Conservation (phyloP, 2,113 vertebrate genomes). For the Axis porcinus region DNA sequence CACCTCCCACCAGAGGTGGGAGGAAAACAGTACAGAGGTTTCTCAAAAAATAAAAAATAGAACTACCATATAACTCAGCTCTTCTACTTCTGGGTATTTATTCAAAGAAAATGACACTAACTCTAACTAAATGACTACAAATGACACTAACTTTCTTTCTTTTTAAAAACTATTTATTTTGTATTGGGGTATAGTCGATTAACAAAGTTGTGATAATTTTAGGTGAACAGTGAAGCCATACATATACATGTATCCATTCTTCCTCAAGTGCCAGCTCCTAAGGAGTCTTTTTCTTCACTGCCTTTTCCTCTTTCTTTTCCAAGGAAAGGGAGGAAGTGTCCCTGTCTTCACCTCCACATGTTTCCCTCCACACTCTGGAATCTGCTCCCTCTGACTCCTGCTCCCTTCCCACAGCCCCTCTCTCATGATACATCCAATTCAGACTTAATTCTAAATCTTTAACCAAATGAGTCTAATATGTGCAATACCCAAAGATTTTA, state of each 20-base stretch:
- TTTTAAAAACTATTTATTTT: not conserved
- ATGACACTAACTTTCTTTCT: not conserved
- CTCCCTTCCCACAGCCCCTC: not conserved
- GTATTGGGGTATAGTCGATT: not conserved
- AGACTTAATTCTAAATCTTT: not conserved
- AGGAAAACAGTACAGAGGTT: not conserved
- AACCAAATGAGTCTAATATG: not conserved
- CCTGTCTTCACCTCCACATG: not conserved
- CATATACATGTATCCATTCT: not conserved
- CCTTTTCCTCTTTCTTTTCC: not conserved
- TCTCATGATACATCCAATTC: not conserved
- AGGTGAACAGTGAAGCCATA: not conserved
- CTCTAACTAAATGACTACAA: not conserved
- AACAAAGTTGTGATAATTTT: not conserved
- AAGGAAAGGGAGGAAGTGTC: not conserved
- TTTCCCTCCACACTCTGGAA: rapidly evolving
- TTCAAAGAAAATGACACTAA: not conserved
- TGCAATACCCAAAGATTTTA: not conserved
- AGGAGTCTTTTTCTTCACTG: not conserved
- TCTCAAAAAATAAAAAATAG: not conserved
- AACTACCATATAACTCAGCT: not conserved
- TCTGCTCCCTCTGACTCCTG: not conserved
- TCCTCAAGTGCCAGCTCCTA: not conserved
- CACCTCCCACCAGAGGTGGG: not conserved
- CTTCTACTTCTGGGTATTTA: not conserved